These are phyloP conservation scores for Agapornis roseicollis DNA, from an alignment of 2,113 vertebrate genomes.

Conservation along the genomic window DNA sequence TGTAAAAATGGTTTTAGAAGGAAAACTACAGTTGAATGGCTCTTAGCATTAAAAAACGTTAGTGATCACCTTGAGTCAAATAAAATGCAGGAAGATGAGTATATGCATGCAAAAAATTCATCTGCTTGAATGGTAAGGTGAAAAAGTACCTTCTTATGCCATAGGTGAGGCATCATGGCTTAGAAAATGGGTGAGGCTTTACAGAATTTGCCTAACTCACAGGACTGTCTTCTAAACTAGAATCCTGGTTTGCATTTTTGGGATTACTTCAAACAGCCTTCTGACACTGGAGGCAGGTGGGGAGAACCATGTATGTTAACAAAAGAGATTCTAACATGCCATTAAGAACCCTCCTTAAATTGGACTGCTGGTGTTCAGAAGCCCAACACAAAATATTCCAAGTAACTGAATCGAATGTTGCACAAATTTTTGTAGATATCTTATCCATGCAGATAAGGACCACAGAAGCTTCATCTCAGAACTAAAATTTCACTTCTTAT, in stretches of 20 bases:
- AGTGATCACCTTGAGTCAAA: background rate
- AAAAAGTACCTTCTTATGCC: background rate
- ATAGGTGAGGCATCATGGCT: background rate
- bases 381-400: background rate
- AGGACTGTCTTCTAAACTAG: background rate
- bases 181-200: background rate
- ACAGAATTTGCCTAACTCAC: background rate
- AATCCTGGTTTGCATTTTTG: background rate
- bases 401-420: background rate
- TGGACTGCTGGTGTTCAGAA: background rate
- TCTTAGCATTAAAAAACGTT: background rate
- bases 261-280: background rate
- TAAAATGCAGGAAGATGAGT: background rate
- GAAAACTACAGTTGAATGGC: background rate
- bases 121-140: background rate
- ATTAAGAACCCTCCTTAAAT: background rate
- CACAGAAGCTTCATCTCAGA: background rate
- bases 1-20: background rate
- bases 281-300: background rate
- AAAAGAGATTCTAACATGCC: background rate
- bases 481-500: background rate
- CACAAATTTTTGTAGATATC: background rate
- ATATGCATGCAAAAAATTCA: background rate
- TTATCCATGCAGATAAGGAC: background rate
- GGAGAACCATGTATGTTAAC: rapidly evolving